Evolutionary conservation across 2,797 vertebrate genomes (phyloP).

Genomic region (Parauchenoglanis punctatus): DNA sequence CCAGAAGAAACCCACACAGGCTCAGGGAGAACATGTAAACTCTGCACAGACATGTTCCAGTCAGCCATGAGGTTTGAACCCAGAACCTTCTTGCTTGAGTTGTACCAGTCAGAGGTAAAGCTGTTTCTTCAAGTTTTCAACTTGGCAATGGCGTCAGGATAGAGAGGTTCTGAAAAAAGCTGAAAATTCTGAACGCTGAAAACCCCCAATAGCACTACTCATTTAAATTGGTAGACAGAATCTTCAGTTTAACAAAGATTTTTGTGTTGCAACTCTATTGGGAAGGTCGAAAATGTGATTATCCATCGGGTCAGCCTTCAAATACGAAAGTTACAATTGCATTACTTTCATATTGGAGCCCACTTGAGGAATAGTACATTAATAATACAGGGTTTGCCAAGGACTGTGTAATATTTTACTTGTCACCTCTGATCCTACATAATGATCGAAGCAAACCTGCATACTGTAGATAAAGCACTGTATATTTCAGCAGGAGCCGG

Average conservation of each 20-base stretch:
- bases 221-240: background rate
- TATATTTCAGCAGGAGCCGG: background rate
- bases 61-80: no score
- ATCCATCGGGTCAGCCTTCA: background rate
- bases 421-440: slow-evolving; percentile 8
- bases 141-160: background rate
- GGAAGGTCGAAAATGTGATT: slow-evolving; percentile 2
- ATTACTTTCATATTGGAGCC: background rate
- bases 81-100: background rate
- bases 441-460: slow-evolving; percentile 26
- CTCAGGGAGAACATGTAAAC: no score
- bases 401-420: slow-evolving; percentile 8
- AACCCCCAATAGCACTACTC: background rate
- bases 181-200: background rate
- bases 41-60: no score
- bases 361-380: slow-evolving; percentile 22
- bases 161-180: background rate
- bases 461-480: slow-evolving; percentile 10
- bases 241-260: background rate
- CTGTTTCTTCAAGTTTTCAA: background rate
- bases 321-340: slow-evolving; percentile 5
- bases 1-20: no score
- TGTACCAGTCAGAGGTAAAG: background rate
- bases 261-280: background rate
- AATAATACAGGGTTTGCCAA: slow-evolving; percentile 11